phyloP scores from a whole-genome alignment of 92 coral and sea anemone genomes.

The Scolanthus callimorphus region DNA sequence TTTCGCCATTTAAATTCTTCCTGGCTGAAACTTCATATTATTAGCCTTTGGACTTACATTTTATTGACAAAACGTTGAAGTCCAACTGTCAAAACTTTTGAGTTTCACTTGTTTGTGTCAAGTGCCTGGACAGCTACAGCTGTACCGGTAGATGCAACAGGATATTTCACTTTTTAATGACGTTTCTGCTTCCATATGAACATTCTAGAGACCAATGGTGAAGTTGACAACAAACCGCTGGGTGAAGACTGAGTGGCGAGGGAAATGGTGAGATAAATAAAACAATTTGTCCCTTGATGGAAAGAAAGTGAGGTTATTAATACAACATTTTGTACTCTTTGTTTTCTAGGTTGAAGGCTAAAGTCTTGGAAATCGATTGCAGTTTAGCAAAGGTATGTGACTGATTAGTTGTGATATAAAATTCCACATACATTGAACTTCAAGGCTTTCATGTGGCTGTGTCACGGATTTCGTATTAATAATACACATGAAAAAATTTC shows the following conservation, averaged over 20 bases:
- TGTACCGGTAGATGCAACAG: too few relatives aligned
- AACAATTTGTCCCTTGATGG: background rate
- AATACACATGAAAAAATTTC: too few relatives aligned
- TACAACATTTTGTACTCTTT: background rate
- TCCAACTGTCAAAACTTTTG: too few relatives aligned
- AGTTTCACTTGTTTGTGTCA: too few relatives aligned
- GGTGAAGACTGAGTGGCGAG: constrained; percentile 98
- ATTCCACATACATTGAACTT: too few relatives aligned
- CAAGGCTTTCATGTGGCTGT: too few relatives aligned
- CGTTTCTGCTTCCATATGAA: background rate
- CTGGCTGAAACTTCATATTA: too few relatives aligned
- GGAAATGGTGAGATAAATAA: constrained; percentile 68
- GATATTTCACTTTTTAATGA: background rate
- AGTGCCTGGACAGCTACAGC: too few relatives aligned
- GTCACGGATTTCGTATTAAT: background rate
- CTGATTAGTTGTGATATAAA: background rate
- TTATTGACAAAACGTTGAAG: too few relatives aligned
- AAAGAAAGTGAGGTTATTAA: constrained; percentile 74
- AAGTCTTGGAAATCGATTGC: constrained; percentile 83
- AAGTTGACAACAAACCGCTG: constrained; percentile 69
- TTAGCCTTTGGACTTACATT: too few relatives aligned
- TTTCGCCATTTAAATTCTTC: too few relatives aligned
- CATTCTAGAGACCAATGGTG: constrained; percentile 93
- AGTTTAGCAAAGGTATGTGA: constrained; percentile 78
- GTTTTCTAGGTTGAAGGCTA: constrained; percentile 79